These are phyloP conservation scores for Alcedo quadribrachys DNA, from an alignment of 2,797 vertebrate species.

Conservation along the genomic window DNA sequence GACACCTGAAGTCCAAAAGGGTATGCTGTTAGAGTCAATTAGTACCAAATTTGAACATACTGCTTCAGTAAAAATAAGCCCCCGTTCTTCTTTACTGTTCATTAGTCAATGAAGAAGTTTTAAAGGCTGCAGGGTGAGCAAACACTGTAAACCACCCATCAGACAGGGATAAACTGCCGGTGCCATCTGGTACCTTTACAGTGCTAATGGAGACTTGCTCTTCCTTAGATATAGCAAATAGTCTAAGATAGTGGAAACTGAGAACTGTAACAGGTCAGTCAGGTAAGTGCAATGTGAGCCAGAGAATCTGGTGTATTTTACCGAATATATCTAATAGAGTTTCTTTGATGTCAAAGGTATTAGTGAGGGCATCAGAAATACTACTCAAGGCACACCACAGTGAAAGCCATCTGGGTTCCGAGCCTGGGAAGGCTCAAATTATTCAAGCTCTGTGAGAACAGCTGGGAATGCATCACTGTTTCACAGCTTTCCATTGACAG, in stretches of 20 bases:
- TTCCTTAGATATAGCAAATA: neutral
- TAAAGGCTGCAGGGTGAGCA: neutral
- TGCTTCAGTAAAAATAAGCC: neutral
- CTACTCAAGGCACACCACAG: neutral
- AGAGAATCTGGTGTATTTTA: neutral
- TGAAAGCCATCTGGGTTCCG: neutral
- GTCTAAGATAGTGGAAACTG: neutral
- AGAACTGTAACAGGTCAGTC: neutral
- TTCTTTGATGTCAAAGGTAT: neutral
- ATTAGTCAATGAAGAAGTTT: neutral
- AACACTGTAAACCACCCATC: constrained; percentile 8
- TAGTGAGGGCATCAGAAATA: neutral
- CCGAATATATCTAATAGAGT: neutral
- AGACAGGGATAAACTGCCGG: neutral
- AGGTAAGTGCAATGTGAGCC: neutral
- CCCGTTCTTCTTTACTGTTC: neutral
- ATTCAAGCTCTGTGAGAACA: neutral
- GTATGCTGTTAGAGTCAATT: neutral
- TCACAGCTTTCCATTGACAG: neutral
- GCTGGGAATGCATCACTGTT: neutral
- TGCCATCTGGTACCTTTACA: neutral
- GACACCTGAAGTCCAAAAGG: neutral
- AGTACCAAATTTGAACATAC: neutral
- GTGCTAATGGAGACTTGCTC: neutral
- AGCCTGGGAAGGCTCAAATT: neutral